phyloP scores from a whole-genome alignment of 2,888 invertebrate species.

The Luffia ferchaultella region DNA sequence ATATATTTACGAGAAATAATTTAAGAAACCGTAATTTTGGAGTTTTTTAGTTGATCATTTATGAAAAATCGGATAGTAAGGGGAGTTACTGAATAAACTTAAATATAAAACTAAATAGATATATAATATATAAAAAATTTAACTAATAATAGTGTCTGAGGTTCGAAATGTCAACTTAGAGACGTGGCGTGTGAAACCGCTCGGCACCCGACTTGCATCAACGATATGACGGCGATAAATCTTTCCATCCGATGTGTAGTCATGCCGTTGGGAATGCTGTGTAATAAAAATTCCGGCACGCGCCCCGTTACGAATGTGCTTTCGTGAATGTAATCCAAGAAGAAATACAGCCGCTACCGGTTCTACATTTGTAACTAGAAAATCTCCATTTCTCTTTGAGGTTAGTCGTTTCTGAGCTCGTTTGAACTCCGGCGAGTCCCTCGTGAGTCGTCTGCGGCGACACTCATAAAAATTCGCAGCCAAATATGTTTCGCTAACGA shows the following conservation, averaged over 20 bases:
- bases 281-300: slow-evolving; percentile 54
- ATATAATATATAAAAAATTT: no score
- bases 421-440: slow-evolving; percentile 54
- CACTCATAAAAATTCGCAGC: slow-evolving; percentile 59
- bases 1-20: no score
- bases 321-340: slow-evolving; percentile 56
- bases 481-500: slow-evolving; percentile 40
- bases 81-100: no score
- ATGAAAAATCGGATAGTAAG: no score
- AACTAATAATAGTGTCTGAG: neutral
- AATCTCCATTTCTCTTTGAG: slow-evolving; percentile 64
- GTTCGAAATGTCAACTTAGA: no score
- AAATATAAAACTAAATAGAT: no score
- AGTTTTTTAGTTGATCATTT: no score
- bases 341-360: slow-evolving; percentile 55
- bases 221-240: neutral
- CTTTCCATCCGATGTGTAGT: neutral
- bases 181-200: neutral
- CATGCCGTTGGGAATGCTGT: slow-evolving; percentile 37
- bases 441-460: slow-evolving; percentile 48
- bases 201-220: neutral
- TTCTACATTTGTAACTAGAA: slow-evolving; percentile 59
- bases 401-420: slow-evolving; percentile 31
- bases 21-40: no score
- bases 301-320: slow-evolving; percentile 43